These are phyloP conservation scores for Bombus breviceps DNA, from an alignment of 1,140 invertebrate species.

Conservation along the genomic window DNA sequence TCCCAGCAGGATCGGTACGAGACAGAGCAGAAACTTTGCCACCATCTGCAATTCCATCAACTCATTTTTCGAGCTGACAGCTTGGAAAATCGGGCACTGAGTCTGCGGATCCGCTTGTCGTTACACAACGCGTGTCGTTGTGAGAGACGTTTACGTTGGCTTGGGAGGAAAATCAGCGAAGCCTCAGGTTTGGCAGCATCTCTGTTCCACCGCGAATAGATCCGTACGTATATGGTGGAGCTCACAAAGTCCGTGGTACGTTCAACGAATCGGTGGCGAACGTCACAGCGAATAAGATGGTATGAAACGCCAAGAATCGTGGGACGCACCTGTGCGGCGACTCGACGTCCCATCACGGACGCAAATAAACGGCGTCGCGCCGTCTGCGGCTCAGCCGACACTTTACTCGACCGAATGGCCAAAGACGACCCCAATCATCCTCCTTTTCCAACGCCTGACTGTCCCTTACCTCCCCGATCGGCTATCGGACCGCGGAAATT, in stretches of 20 bases:
- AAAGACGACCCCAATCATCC: conserved; percentile 28
- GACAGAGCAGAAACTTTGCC: no score
- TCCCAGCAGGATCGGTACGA: no score
- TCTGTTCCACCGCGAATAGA: conserved; percentile 47
- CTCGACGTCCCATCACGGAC: conserved; percentile 59
- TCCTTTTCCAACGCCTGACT: neutral
- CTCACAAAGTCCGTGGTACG: no score
- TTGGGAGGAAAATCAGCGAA: neutral
- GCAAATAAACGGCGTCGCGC: conserved; percentile 80
- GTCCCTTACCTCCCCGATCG: neutral
- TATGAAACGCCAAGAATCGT: conserved; percentile 25
- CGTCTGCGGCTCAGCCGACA: conserved; percentile 68
- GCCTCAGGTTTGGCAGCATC: conserved; percentile 19
- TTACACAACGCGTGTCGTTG: conserved; percentile 24
- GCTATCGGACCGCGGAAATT: neutral
- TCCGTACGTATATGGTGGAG: neutral
- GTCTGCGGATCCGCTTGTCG: no score
- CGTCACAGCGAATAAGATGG: conserved; percentile 21
- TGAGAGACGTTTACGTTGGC: neutral
- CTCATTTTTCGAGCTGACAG: neutral
- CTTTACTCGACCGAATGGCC: conserved; percentile 39
- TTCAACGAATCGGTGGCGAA: conserved; percentile 15
- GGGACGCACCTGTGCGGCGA: conserved; percentile 63
- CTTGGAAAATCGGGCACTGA: neutral
- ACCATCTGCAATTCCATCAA: neutral